Conservation (phyloP, 2,888 invertebrate genomes). For the Drosophila macrothrix region DNA sequence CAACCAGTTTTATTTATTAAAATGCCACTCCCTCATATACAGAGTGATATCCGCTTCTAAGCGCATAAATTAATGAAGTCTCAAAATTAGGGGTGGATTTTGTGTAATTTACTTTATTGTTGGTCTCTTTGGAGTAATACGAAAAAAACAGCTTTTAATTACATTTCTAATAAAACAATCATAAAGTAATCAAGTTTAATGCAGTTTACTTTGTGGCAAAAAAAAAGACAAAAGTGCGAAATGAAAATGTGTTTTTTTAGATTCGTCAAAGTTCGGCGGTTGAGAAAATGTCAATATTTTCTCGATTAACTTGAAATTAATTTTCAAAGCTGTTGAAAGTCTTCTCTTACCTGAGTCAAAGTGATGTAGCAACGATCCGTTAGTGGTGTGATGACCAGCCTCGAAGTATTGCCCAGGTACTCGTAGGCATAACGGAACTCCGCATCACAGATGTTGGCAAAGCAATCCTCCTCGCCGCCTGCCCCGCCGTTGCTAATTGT, state of each 20-base stretch:
- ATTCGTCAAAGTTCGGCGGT: not conserved
- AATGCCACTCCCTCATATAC: not conserved
- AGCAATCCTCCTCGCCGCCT: constrained; percentile 89
- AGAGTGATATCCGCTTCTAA: not conserved
- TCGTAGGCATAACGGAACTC: constrained; percentile 96
- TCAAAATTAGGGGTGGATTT: not conserved
- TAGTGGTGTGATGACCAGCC: constrained; percentile 97
- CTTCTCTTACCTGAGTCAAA: constrained; percentile 89
- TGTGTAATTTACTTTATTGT: not conserved
- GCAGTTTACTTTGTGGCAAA: not conserved
- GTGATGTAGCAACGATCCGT: constrained; percentile 99
- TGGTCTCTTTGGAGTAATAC: not conserved
- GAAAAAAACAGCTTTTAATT: not conserved
- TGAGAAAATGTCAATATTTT: not conserved
- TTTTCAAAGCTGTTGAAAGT: not conserved
- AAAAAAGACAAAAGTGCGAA: not conserved
- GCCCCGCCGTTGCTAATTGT: constrained; percentile 41
- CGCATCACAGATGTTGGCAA: constrained; percentile 97
- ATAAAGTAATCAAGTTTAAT: not conserved
- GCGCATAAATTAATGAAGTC: not conserved
- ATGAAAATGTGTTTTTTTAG: not conserved
- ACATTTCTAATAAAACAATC: not conserved
- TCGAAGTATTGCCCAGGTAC: constrained; percentile 96
- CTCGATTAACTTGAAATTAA: not conserved
- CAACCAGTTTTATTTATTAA: not conserved